Evolutionary conservation across 2,888 invertebrate species (phyloP), one percentile per base, ranked within the genome.

Genomic region (Actias luna): DNA sequence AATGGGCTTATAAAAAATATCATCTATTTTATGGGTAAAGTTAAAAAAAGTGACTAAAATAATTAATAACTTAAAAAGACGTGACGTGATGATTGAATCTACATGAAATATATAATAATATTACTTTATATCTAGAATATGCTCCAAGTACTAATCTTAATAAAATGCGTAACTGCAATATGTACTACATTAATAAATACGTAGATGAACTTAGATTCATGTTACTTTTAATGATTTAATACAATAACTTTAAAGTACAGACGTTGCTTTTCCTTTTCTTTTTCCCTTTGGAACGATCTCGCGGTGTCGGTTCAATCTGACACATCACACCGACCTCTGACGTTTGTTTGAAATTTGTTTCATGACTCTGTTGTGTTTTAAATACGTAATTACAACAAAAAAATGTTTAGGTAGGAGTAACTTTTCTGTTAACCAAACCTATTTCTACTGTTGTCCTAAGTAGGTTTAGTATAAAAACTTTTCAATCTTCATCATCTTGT

Each of bases 241-340:
- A 57, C 42, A 62, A 39, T 61, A 63, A 60, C 61, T 62, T 61
- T 63, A 29, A 29, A 50, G n/a, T 25, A 95, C 96, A 61, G 96
- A 84, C 73, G 96, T 87, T 67, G 94, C 94, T 86, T 96, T 98
- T 90, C 68, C 76, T 82, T 74, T 87, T 89, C 84, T 83, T 89
- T 74, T 85, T 90, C 64, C 67, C 77, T 71, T 84, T 87, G 64
- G 70, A 63, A 14, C 83, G 73, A 0, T 80, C 80, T 16, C 73
- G 76, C 0, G 88, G 88, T 58, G 89, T 67, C 0, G 88, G 89
- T 63, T 92, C 90, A 71, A 92, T 65, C 66, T 90, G 85, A 68
- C 92, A 92, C 83, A 82, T 83, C 22, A 89, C 85, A 10, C 80
- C 85, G 5, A 77, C 75, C 52, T 92, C 90, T 8, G 77, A 61